phyloP scores from a whole-genome alignment of 2,113 vertebrate species.

The Eurypyga helias region DNA sequence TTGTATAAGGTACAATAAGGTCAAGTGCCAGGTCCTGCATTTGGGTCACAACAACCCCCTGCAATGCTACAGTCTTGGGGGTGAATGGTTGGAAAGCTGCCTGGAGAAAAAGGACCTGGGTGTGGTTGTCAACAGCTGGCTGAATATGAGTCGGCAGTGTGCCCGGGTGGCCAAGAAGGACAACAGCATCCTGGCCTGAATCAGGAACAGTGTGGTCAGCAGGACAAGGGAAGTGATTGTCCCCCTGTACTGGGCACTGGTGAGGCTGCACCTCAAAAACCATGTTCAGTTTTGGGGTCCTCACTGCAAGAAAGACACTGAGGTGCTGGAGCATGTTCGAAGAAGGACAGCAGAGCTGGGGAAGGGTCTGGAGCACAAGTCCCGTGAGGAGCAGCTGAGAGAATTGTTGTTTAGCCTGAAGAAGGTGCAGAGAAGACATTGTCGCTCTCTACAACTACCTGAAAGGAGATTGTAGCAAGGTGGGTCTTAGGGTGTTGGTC shows the following conservation, averaged over 20 bases:
- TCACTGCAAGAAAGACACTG: background rate
- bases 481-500: rapidly evolving
- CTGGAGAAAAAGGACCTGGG: background rate
- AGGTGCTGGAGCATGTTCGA: background rate
- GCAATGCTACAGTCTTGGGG: rapidly evolving
- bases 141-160: background rate
- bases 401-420: background rate
- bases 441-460: background rate
- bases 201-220: background rate
- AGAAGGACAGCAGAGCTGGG: background rate
- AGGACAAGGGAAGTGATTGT: background rate
- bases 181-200: background rate
- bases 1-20: rapidly evolving
- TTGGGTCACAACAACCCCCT: background rate
- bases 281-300: background rate
- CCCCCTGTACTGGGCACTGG: rapidly evolving
- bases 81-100: background rate
- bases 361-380: background rate
- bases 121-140: rapidly evolving
- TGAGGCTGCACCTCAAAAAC: rapidly evolving
- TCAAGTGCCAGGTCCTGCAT: rapidly evolving
- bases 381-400: rapidly evolving
- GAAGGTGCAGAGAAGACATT: background rate
- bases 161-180: background rate
- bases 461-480: background rate